Evolutionary conservation across 1,140 invertebrate genomes (phyloP), one percentile per base, ranked within the genome.

Genomic region (Tetramorium alpestre): DNA sequence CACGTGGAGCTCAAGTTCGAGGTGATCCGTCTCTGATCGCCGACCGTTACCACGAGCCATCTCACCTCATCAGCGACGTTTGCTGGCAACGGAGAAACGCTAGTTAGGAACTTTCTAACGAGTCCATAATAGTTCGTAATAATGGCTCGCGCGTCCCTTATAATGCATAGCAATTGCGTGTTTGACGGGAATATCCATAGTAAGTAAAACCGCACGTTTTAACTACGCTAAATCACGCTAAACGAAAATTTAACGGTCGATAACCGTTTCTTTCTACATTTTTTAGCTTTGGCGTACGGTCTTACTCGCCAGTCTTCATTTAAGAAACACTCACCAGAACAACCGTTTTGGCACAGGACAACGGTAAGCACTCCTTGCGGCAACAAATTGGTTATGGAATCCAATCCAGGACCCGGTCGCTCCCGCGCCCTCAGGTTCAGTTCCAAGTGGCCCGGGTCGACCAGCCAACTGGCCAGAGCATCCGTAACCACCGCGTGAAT

Each of bases 401-500:
- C 91, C 51, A 93, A 89, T 60, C 81, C 92, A 5, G 95, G 94
- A 4, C 94, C 93, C 3, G 96, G 93, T 76, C 95, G 92, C 51
- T 96, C 96, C 3, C 90, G 93, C 16, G 94, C 94, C 47, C 94
- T 92, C 6, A 96, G 88, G 72, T 95, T 94, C 56, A 96, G 85
- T 75, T 96, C 95, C 13, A 96, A 85, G 81, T 96, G 95, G 3
- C 96, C 95, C 3, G 96, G 96, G 90, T 96, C 96, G 41, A 96
- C 96, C 87, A 96, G 93, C 77, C 96, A 96, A 87, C 93, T 96
- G n/a, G 95, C 95, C n/a, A 96, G 87, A 28, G 95, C 96, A 78
- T 96, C 96, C 88, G 96, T 95, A 2, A 96, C 95, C 33, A 96
- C 94, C 16, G 95, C 95, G 86, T 96, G 95, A 67, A 96, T 95